Conservation (phyloP, 2,797 vertebrate genomes). For the Lophotriccus pileatus region DNA sequence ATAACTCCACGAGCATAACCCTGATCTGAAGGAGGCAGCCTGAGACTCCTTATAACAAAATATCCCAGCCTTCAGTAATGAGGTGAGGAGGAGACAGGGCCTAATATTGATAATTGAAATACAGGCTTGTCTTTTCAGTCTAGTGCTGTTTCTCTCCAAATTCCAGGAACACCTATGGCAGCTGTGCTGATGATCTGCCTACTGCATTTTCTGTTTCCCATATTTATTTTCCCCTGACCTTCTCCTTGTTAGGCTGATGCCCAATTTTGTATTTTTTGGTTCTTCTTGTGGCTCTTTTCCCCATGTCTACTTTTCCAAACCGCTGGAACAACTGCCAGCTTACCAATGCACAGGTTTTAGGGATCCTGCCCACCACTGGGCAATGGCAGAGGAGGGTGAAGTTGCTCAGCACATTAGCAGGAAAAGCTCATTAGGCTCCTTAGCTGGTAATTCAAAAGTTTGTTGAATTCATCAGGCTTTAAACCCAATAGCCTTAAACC, state of each 20-base stretch:
- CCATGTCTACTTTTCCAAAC: neutral
- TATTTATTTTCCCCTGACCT: neutral
- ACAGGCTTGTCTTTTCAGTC: neutral
- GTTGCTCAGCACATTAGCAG: neutral
- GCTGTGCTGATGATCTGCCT: neutral
- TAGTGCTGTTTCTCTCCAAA: neutral
- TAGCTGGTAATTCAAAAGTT: neutral
- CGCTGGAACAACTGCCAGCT: neutral
- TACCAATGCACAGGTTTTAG: neutral
- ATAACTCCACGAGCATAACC: neutral
- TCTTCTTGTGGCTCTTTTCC: neutral
- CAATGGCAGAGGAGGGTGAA: neutral
- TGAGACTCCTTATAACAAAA: neutral
- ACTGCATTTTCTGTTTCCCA: neutral
- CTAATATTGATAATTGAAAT: neutral
- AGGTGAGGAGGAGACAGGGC: neutral
- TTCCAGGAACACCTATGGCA: neutral
- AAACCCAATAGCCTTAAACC: neutral
- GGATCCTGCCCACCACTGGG: neutral
- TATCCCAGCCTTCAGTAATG: neutral
- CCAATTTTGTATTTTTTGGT: neutral
- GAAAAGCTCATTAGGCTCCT: neutral
- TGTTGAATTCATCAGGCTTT: neutral
- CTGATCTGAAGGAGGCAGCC: neutral
- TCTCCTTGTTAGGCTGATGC: neutral